Evolutionary conservation across 2,888 invertebrate species (phyloP).

Genomic region (Kuschelorhynchus macadamiae): DNA sequence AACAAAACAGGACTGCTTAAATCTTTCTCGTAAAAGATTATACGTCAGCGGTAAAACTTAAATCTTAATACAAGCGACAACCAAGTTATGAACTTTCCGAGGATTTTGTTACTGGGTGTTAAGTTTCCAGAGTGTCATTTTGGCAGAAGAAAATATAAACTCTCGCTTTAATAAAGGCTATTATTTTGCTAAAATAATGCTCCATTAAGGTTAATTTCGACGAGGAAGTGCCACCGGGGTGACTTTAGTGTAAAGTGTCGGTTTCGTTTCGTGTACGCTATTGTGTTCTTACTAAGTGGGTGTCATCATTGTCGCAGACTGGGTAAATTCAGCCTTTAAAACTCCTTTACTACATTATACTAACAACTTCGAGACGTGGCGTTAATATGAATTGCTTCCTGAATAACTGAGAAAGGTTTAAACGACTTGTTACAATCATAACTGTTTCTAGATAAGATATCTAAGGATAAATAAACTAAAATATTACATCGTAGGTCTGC

Average conservation of each 20-base stretch:
- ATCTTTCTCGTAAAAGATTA: too few species aligned
- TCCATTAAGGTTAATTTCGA: constrained; percentile 27
- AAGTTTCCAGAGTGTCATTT: constrained; percentile 39
- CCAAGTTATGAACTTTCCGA: constrained; percentile 34
- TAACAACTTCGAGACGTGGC: too few species aligned
- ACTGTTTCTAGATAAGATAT: too few species aligned
- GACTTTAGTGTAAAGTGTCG: constrained; percentile 35
- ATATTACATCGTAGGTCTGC: too few species aligned
- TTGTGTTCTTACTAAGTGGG: constrained; percentile 22
- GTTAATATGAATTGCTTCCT: too few species aligned
- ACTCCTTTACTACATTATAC: not conserved
- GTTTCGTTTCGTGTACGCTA: constrained; percentile 30
- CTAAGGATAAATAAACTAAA: too few species aligned
- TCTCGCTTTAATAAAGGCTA: constrained; percentile 47
- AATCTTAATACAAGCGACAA: constrained; percentile 24
- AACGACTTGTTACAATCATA: too few species aligned
- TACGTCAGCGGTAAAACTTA: constrained; percentile 40
- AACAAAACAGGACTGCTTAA: too few species aligned
- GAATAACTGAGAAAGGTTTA: too few species aligned
- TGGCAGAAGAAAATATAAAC: constrained; percentile 46
- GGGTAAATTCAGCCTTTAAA: constrained; percentile 5
- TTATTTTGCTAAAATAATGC: constrained; percentile 44
- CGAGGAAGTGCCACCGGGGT: constrained; percentile 24
- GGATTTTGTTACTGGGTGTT: constrained; percentile 47
- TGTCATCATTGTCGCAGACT: constrained; percentile 1